Evolutionary conservation across 23 tunicate genomes (phyloP).

Genomic region (Botrylloides violaceus): DNA sequence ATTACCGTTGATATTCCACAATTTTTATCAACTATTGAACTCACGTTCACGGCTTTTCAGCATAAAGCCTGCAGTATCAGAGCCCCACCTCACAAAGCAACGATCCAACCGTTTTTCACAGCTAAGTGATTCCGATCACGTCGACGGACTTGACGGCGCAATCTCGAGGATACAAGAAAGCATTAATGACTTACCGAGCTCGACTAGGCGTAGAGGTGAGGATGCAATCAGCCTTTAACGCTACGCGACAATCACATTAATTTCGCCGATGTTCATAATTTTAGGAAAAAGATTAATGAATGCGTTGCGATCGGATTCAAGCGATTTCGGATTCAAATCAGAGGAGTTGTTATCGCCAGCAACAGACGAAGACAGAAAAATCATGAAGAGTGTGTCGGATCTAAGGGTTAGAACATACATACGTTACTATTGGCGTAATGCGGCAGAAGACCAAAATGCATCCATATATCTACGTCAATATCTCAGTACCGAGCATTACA

Average conservation of each 20-base stretch:
- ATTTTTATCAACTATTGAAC: neutral
- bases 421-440: neutral
- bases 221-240: neutral
- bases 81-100: constrained; percentile 16
- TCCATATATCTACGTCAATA: neutral
- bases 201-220: constrained; percentile 40
- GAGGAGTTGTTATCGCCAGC: constrained; percentile 31
- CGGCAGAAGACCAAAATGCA: neutral
- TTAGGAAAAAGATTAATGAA: constrained; percentile 47
- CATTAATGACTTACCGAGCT: constrained; percentile 20
- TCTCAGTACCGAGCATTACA: too few relatives aligned
- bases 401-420: constrained; percentile 14
- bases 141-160: constrained; percentile 20
- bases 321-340: constrained; percentile 45
- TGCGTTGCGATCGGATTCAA: constrained; percentile 22
- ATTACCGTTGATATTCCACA: neutral
- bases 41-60: neutral
- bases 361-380: constrained; percentile 29
- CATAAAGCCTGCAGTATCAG: constrained; percentile 12
- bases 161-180: constrained; percentile 26
- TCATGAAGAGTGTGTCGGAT: constrained; percentile 40
- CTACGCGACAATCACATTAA: neutral
- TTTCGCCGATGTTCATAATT: too few relatives aligned
- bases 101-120: neutral
- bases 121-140: neutral